Evolutionary conservation across 2,113 vertebrate genomes (phyloP).

Genomic region (Oryzias celebensis): DNA sequence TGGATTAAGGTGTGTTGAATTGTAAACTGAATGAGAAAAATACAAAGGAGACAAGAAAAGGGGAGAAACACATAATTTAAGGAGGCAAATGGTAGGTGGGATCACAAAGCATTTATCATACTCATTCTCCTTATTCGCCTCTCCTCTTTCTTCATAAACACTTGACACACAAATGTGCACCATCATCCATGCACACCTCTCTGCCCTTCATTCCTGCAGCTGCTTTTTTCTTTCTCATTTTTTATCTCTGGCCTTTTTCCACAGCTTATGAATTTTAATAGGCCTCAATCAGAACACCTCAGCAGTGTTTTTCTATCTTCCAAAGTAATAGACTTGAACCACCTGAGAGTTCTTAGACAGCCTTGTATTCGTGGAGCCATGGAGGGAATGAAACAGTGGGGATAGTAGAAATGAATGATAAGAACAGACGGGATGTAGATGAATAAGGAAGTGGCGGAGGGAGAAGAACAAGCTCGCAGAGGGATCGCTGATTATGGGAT

Average conservation of each 20-base stretch:
- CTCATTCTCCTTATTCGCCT: slow-evolving; percentile 30
- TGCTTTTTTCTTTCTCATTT: slow-evolving; percentile 34
- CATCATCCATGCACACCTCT: slow-evolving; percentile 45
- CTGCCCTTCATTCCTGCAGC: slow-evolving; percentile 37
- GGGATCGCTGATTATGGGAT: slow-evolving; percentile 21
- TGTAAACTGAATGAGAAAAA: slow-evolving; percentile 12
- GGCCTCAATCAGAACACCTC: slow-evolving; percentile 76
- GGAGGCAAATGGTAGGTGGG: slow-evolving; percentile 42
- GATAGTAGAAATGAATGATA: slow-evolving; percentile 58
- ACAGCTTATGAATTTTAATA: slow-evolving; percentile 80
- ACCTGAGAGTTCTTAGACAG: slow-evolving; percentile 71
- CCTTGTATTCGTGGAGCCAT: slow-evolving; percentile 56
- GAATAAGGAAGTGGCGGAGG: slow-evolving; percentile 37
- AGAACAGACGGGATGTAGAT: slow-evolving; percentile 49
- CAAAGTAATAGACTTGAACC: slow-evolving; percentile 78
- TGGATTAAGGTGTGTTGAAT: slow-evolving; percentile 16
- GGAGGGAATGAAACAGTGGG: slow-evolving; percentile 48
- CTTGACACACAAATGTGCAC: slow-evolving; percentile 47
- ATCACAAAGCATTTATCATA: slow-evolving; percentile 56
- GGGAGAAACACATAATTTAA: slow-evolving; percentile 38
- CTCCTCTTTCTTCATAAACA: slow-evolving; percentile 46
- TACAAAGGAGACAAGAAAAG: slow-evolving; percentile 20
- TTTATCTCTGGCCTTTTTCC: slow-evolving; percentile 72
- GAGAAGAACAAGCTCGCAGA: slow-evolving; percentile 16
- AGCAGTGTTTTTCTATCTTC: slow-evolving; percentile 77